Evolutionary conservation across 2,797 vertebrate genomes (phyloP).

Genomic region (Danio albolineatus): DNA sequence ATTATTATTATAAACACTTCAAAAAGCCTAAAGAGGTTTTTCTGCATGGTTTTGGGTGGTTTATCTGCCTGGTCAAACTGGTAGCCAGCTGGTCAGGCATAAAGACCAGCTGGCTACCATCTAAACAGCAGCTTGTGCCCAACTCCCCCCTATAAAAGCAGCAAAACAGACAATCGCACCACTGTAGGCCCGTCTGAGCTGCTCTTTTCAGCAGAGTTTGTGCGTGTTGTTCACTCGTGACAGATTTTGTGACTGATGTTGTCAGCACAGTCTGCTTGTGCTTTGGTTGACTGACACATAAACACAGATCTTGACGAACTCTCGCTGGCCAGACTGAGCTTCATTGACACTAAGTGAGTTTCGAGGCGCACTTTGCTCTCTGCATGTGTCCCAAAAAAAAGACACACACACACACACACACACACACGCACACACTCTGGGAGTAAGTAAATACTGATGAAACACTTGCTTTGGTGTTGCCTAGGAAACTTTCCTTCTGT

Average conservation of each 20-base stretch:
- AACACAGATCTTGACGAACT: conserved; percentile 3
- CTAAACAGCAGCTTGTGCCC: conserved; percentile 4
- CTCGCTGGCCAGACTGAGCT: conserved; percentile 1
- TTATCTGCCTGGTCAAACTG: not conserved
- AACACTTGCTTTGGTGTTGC: conserved; percentile 51
- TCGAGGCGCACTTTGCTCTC: conserved; percentile 31
- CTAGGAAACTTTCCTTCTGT: conserved; percentile 50
- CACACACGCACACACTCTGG: conserved; percentile 16
- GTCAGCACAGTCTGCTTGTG: conserved; percentile 36
- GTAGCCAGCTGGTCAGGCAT: not conserved
- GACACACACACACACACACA: too few species aligned
- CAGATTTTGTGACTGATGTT: conserved; percentile 20
- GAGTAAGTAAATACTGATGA: conserved; percentile 48
- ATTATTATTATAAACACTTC: too few species aligned
- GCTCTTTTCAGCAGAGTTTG: not conserved
- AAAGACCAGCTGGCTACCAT: not conserved
- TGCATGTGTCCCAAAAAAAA: conserved; percentile 48
- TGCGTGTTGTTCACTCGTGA: not conserved
- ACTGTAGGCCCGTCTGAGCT: not conserved
- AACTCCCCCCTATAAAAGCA: not conserved
- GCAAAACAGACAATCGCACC: not conserved
- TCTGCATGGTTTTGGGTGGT: not conserved
- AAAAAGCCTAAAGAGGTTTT: not conserved
- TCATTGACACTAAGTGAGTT: conserved; percentile 17
- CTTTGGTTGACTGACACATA: conserved; percentile 15